Evolutionary conservation across 2,113 vertebrate genomes (phyloP), one percentile per base, ranked within the genome.

Genomic region (Talpa occidentalis): DNA sequence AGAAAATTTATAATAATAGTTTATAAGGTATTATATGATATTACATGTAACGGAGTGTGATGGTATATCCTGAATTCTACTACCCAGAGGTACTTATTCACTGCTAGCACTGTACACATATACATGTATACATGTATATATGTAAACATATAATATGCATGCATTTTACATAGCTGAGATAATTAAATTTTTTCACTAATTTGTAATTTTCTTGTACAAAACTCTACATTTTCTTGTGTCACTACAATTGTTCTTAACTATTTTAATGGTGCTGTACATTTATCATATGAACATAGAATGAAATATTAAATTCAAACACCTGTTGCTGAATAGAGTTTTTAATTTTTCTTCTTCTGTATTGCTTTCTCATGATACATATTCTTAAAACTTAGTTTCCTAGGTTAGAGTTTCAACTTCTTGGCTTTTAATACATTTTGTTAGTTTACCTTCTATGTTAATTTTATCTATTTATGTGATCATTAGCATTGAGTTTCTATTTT

Each of bases 191-290:
- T 56, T 81, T 66, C 10, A 85, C n/a, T 64, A 89, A 91, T 81
- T 86, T 91, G 74, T 87, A n/a, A n/a, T n/a, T n/a, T n/a, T n/a
- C n/a, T n/a, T n/a, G 74, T 81, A 79, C n/a, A n/a, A n/a, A n/a
- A 73, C 8, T 64, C 11, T 32, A 91, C 22, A 64, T 86, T 84
- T 91, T 77, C 14, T 72, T 66, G 15, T 69, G 3, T 66, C 60
- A 89, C 86, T 92, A 76, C 69, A 92, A 54, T 85, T 76, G 90
- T 77, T 91, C 9, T 60, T 80, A 77, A 83, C 10, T 84, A 35
- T 85, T 85, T 80, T 73, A 76, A 74, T 79, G 12, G 22, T 8
- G 73, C 32, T 24, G 44, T 62, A 47, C 1, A 77, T 56, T 52
- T n/a, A 59, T 78, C 15, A 79, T 76, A 66, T 62, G 16, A 86